These are phyloP conservation scores for Myioborus miniatus DNA, from an alignment of 2,797 vertebrate genomes.

Conservation along the genomic window DNA sequence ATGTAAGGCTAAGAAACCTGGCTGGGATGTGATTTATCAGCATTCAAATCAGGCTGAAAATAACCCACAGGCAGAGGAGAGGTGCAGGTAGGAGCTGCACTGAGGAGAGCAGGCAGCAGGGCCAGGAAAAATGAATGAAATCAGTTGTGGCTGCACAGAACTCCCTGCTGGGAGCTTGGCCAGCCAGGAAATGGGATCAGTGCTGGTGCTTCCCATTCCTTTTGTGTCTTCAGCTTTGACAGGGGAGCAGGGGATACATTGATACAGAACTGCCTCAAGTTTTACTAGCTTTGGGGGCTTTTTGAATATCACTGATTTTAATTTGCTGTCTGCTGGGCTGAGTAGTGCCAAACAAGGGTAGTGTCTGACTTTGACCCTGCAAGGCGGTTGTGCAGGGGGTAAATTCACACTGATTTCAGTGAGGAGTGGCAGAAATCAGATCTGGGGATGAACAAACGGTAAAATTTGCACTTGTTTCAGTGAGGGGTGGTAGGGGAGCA, in stretches of 20 bases:
- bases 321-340: background rate
- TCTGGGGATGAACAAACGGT: background rate
- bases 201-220: background rate
- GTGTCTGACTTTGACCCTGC: background rate
- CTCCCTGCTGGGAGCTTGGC: background rate
- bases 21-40: background rate
- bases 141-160: background rate
- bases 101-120: background rate
- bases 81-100: background rate
- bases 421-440: background rate
- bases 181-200: background rate
- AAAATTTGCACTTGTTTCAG: background rate
- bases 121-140: background rate
- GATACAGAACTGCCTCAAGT: background rate
- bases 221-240: background rate
- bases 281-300: background rate
- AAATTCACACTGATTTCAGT: accelerated
- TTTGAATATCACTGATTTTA: background rate
- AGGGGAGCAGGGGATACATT: background rate
- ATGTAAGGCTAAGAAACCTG: background rate
- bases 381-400: background rate
- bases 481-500: no score
- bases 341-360: accelerated
- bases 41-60: background rate
- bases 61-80: background rate